phyloP scores from a whole-genome alignment of 1,140 invertebrate genomes.

The Tetramorium simillimum region DNA sequence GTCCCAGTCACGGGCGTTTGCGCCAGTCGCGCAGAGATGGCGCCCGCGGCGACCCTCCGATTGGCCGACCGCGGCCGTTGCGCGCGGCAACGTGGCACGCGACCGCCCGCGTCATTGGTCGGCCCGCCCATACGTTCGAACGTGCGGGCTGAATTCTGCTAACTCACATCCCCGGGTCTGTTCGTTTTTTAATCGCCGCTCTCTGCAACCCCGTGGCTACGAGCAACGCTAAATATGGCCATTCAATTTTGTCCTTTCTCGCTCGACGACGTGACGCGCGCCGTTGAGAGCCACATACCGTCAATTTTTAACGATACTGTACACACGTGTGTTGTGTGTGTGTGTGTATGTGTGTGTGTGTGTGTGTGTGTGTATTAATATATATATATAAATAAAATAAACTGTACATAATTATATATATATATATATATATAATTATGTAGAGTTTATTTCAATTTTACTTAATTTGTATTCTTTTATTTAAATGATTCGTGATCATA shows the following conservation, averaged over 20 bases:
- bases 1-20: conserved; percentile 57
- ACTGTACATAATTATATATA: too few species aligned
- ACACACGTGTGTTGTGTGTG: too few species aligned
- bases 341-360: too few species aligned
- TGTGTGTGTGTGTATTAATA: too few species aligned
- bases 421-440: too few species aligned
- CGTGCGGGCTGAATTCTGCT: not conserved
- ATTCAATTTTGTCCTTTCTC: not conserved
- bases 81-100: conserved; percentile 75
- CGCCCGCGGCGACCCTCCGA: conserved; percentile 67
- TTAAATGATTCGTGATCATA: not conserved
- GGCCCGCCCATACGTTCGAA: conserved; percentile 22
- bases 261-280: not conserved
- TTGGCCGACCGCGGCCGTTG: conserved; percentile 63
- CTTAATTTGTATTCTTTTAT: not conserved
- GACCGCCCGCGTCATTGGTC: conserved; percentile 66
- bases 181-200: conserved; percentile 1
- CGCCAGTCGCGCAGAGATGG: conserved; percentile 69
- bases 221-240: not conserved
- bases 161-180: conserved; percentile 14
- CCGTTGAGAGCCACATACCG: too few species aligned
- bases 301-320: not conserved
- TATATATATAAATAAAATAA: too few species aligned
- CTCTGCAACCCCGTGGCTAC: not conserved
- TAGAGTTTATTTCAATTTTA: not conserved